Base-by-base conservation (phyloP, 2,888 invertebrate species). In the Drosophila cracens region DNA sequence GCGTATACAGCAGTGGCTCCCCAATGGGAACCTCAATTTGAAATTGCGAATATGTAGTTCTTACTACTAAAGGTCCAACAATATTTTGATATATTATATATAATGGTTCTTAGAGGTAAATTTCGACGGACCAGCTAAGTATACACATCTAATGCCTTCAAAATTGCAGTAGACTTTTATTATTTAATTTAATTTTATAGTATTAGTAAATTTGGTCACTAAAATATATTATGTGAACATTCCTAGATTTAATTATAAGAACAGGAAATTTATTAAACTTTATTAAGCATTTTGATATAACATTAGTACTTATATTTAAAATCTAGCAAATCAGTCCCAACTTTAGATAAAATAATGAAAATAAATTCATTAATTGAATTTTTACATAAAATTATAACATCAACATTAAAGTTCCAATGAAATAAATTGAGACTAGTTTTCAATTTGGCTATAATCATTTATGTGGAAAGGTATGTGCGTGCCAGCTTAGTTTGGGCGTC, bases 361-460 rank as follows among this genome's bases (percentile, higher is more conserved):
- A 25, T 16, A 46, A 25, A 2, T 21, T 25, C 6, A 46, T 16
- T 25, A 16, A 46, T 16, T 25, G 46, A 46, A 46, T 2, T 16
- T 8, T 4, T 4, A 16, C 16, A 16, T 25, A 0, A 25, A 46
- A 46, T 46, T 25, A 8, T 25, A 46, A 25, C 0, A 16, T 25
- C 25, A 16, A 16, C 21, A 25, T 21, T 40, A 6, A 40, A 40
- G 2, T 29, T 21, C 5, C 16, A n/a, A 6, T n/a, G 10, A 18
- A 18, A 18, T 18, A 25, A 34, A 7, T 25, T 1, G 27, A 10
- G 21, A 49, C 63, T 63, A 38, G 52, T 77, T 79, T 77, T 79
- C 63, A 79, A 67, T 77, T 79, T 40, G 5, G 21, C 16, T 29
- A 16, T 11, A 33, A 34, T 29, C 34, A 64, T 59, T 33, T 56